Evolutionary conservation across 1,140 invertebrate species (phyloP), one percentile per base, ranked within the genome.

Genomic region (Aphidius ervi): DNA sequence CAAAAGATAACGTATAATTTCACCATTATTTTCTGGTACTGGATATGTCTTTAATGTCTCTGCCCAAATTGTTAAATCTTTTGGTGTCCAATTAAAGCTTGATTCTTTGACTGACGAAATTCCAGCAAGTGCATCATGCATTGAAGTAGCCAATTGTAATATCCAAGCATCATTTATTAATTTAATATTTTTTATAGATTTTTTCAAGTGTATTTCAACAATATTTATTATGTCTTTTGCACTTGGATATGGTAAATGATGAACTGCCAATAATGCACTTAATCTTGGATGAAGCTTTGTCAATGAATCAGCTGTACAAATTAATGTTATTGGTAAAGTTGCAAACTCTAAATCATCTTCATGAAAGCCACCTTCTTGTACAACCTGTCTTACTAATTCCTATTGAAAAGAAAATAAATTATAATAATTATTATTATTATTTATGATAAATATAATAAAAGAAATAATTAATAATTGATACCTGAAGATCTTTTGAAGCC

Each of bases 311-410:
- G 73, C 76, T 7, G 74, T 80, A 20, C 69, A 72, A 39, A 80
- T 59, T 5, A 76, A 50, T 0, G 70, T 74, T 46, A 79, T 16
- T 1, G 76, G 70, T n/a, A 79, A 61, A 70, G 64, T 75, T 0
- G 77, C 77, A 56, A 79, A 80, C 66, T 74, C 76, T 8, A 79
- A 61, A 62, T 80, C 78, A 0, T 79, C 73, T 53, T 80, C 78
- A 57, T 79, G 71, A 50, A 79, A 79, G 59, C 78, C 77, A 31
- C 70, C 69, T 62, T 79, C 76, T 59, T 78, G 74, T 20, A 80
- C 62, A 5, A 80, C 52, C 49, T 79, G 68, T 6, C 78, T 67
- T 8, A 77, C 40, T 1, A 79, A 58, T 68, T 80, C 78, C 74
- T 80, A 53, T 9, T 23, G 43, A 59, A 58, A 50, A 45, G 52